A percentile compares a stretch with the other conserved stretches of the same genome.
phyloP scores from a whole-genome alignment of 2,797 vertebrate species.

The Triplophysa bombifrons region DNA sequence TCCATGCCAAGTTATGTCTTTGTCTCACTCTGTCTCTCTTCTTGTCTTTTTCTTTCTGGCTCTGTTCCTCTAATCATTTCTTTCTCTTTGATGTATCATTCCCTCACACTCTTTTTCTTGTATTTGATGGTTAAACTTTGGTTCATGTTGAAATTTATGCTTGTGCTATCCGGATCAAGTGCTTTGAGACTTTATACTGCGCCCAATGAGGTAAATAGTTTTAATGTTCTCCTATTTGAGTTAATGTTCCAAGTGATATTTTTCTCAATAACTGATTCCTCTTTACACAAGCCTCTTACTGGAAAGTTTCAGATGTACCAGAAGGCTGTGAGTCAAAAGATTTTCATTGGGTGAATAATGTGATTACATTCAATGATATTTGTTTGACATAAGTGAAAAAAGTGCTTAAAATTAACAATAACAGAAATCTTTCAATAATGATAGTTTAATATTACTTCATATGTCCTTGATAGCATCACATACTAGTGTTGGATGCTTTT shows the following conservation, averaged over 20 bases:
- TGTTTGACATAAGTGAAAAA: neutral
- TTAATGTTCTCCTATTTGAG: neutral
- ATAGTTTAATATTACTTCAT: neutral
- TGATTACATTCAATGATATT: conserved; percentile 21
- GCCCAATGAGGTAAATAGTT: neutral
- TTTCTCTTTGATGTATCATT: neutral
- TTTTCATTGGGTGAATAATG: neutral
- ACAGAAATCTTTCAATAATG: neutral
- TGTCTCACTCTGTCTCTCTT: neutral
- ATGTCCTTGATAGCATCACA: neutral
- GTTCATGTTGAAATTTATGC: neutral
- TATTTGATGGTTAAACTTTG: conserved; percentile 2
- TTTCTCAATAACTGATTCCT: neutral
- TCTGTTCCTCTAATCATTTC: neutral
- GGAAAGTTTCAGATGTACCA: neutral
- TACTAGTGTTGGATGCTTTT: neutral
- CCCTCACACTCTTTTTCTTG: neutral
- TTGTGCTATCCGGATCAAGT: neutral
- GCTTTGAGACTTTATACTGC: neutral
- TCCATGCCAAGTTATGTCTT: conserved; percentile 24
- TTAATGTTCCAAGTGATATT: neutral
- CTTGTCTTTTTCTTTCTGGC: conserved; percentile 1
- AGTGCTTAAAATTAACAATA: neutral
- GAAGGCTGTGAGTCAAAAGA: conserved; percentile 16
- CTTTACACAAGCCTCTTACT: neutral